These are phyloP conservation scores for Temnothorax rugatulus DNA, from an alignment of 2,888 invertebrate genomes.

Conservation along the genomic window DNA sequence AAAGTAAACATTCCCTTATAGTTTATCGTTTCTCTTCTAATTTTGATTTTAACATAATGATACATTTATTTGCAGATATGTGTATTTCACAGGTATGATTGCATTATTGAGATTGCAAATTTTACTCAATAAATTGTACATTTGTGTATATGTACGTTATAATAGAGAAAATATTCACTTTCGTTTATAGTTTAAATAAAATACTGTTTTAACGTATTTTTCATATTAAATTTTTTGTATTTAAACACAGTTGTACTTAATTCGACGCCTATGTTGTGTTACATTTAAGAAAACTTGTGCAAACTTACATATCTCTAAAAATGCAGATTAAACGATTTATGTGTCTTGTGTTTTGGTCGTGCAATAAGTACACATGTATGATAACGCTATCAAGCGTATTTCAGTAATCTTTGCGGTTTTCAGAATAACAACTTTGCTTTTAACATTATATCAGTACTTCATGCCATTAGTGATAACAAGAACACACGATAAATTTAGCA, in stretches of 20 bases:
- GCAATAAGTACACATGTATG: background rate
- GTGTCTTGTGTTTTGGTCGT: background rate
- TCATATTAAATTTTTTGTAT: background rate
- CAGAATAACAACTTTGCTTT: constrained; percentile 17
- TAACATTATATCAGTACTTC: constrained; percentile 9
- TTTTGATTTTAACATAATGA: background rate
- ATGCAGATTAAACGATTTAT: background rate
- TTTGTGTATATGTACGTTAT: background rate
- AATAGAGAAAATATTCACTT: background rate
- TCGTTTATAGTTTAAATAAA: background rate
- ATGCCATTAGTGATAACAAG: constrained; percentile 31
- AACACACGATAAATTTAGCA: constrained; percentile 16
- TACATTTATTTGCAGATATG: background rate
- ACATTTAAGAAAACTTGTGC: background rate
- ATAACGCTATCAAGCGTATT: constrained; percentile 40
- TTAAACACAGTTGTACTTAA: background rate
- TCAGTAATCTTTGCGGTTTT: constrained; percentile 7
- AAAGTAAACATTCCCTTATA: background rate
- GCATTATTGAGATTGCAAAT: background rate
- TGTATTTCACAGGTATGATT: too few species aligned
- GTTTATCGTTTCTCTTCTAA: background rate
- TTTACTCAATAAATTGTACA: background rate
- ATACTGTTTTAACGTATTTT: background rate
- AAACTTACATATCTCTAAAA: background rate
- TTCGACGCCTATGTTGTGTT: background rate